Percentiles rank a stretch among this genome's conserved stretches.
These are phyloP conservation scores for Lepidocolaptes lacrymiger DNA, from an alignment of 2,797 vertebrate genomes.

Conservation along the genomic window DNA sequence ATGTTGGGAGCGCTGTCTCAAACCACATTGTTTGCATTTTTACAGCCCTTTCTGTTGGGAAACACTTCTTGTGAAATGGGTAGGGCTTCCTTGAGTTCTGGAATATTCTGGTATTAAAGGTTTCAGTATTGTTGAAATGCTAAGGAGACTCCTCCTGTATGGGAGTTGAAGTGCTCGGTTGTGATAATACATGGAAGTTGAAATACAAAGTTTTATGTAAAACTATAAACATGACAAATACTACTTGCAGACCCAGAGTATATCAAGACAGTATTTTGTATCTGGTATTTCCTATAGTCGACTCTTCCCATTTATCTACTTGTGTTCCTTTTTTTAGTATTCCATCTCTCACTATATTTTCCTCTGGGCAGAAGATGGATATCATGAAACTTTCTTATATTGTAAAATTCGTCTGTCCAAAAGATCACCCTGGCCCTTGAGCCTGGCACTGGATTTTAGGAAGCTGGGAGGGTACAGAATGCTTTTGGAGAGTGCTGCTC, in stretches of 20 bases:
- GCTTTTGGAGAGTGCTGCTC: background rate
- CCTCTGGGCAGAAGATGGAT: background rate
- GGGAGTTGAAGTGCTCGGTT: background rate
- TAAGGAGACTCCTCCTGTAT: background rate
- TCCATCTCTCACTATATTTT: background rate
- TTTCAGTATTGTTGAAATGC: background rate
- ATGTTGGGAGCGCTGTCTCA: background rate
- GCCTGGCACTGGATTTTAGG: background rate
- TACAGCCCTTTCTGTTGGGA: background rate
- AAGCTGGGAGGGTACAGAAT: background rate
- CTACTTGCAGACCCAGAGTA: background rate
- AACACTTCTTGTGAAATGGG: background rate
- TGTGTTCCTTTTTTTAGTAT: background rate
- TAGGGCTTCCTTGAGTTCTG: background rate
- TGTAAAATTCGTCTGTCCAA: background rate
- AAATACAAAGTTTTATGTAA: background rate
- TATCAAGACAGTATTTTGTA: background rate
- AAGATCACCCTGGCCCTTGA: background rate
- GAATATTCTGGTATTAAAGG: background rate
- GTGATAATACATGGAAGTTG: background rate
- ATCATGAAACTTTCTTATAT: rapidly evolving
- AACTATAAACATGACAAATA: background rate
- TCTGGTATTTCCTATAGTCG: background rate
- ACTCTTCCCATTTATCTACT: background rate
- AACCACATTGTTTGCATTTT: background rate